These are phyloP conservation scores for Garrulus glandarius DNA, from an alignment of 2,797 vertebrate species.

Conservation along the genomic window DNA sequence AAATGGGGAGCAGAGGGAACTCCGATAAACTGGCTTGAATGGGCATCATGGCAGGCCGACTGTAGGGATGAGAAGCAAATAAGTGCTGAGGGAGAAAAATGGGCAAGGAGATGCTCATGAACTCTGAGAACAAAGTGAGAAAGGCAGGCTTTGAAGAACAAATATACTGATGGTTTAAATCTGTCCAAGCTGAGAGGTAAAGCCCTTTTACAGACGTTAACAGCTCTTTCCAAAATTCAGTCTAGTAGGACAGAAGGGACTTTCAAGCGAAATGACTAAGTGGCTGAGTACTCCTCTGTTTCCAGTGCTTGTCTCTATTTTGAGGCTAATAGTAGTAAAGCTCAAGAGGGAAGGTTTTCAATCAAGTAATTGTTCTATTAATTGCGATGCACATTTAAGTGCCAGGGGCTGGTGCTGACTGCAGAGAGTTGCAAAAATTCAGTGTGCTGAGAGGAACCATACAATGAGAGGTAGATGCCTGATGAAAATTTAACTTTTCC, in stretches of 20 bases:
- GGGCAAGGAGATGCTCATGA: not conserved
- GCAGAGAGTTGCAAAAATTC: not conserved
- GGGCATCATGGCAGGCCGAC: fast-evolving
- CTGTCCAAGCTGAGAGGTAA: not conserved
- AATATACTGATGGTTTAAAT: not conserved
- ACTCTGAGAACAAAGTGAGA: not conserved
- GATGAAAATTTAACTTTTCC: not conserved
- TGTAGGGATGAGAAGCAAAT: not conserved
- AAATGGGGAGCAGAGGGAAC: not conserved
- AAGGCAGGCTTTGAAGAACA: not conserved
- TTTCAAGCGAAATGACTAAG: not conserved
- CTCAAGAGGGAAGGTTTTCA: not conserved
- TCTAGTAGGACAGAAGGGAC: not conserved
- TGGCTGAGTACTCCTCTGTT: not conserved
- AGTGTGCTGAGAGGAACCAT: not conserved
- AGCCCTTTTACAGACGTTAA: not conserved
- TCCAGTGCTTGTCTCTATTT: not conserved
- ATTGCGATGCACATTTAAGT: not conserved
- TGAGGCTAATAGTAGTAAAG: not conserved
- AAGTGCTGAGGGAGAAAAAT: not conserved
- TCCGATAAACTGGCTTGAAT: not conserved
- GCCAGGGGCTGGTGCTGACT: not conserved
- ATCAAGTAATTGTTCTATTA: not conserved
- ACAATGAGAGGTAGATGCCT: not conserved
- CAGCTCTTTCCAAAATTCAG: not conserved